Conservation (phyloP, 1,140 invertebrate genomes). For the Choristoneura fumiferana region DNA sequence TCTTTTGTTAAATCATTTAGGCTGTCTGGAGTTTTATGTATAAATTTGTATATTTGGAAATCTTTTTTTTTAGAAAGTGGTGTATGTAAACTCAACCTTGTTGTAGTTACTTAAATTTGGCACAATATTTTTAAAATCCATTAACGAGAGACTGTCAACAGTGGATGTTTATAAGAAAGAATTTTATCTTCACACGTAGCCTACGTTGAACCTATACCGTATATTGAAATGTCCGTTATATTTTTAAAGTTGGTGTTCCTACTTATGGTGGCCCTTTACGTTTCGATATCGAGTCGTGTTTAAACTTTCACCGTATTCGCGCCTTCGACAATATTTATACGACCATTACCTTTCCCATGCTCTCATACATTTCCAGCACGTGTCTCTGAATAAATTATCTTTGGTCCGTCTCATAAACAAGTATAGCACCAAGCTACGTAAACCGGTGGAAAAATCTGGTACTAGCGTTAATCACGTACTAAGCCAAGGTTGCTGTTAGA, state of each 20-base stretch:
- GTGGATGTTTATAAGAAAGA: too few species aligned
- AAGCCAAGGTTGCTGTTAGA: neutral
- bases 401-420: constrained; percentile 18
- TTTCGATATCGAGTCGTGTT: constrained; percentile 13
- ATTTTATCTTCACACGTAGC: too few species aligned
- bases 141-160: too few species aligned
- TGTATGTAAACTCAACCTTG: too few species aligned
- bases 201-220: too few species aligned
- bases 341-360: constrained; percentile 33
- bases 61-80: too few species aligned
- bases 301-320: constrained; percentile 44
- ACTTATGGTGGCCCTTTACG: neutral
- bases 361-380: constrained; percentile 39
- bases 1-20: neutral
- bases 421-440: neutral
- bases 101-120: too few species aligned
- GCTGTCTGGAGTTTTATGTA: too few species aligned
- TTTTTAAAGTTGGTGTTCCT: neutral
- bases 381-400: constrained; percentile 46
- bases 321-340: constrained; percentile 38
- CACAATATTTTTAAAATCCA: too few species aligned
- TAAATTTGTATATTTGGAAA: too few species aligned
- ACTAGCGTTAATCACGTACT: neutral
- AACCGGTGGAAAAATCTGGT: neutral
- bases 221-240: neutral